Conservation (phyloP, 1,140 invertebrate genomes). For the Melipona quadrifasciata region DNA sequence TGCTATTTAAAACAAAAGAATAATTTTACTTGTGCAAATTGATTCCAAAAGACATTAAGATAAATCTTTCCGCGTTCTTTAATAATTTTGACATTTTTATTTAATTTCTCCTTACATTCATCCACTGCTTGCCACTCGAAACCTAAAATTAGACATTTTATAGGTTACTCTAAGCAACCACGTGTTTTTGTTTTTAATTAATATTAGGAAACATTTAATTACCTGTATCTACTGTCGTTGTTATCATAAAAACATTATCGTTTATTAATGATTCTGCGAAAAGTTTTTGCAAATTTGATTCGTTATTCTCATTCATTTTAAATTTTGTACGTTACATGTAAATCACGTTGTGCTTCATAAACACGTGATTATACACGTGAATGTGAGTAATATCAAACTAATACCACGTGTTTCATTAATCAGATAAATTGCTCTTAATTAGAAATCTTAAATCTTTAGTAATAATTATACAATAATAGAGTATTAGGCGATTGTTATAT, state of each 20-base stretch:
- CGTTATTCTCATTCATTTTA: slow-evolving; percentile 43
- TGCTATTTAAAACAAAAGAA: slow-evolving; percentile 7
- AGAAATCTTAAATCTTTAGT: background rate
- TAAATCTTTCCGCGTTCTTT: slow-evolving; percentile 81
- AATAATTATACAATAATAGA: background rate
- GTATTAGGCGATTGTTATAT: background rate
- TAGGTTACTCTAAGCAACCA: slow-evolving; percentile 53
- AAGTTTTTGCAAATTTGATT: slow-evolving; percentile 60
- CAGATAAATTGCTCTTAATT: background rate
- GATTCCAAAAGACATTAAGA: slow-evolving; percentile 75
- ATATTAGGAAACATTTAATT: background rate
- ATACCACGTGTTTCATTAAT: background rate
- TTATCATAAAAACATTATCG: slow-evolving; percentile 62
- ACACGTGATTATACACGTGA: slow-evolving; percentile 32
- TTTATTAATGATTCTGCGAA: slow-evolving; percentile 57
- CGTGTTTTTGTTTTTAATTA: slow-evolving; percentile 14
- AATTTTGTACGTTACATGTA: background rate
- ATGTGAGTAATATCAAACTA: slow-evolving; percentile 33
- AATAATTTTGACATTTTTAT: slow-evolving; percentile 63
- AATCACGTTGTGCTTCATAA: background rate
- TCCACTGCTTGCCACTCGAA: slow-evolving; percentile 83
- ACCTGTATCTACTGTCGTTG: slow-evolving; percentile 71
- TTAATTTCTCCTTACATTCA: slow-evolving; percentile 82
- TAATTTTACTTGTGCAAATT: slow-evolving; percentile 75
- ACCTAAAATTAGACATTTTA: slow-evolving; percentile 68